A percentile compares a stretch with the other conserved stretches of the same genome.
Evolutionary conservation across 2,113 vertebrate species (phyloP).

Genomic region (Etheostoma spectabile): DNA sequence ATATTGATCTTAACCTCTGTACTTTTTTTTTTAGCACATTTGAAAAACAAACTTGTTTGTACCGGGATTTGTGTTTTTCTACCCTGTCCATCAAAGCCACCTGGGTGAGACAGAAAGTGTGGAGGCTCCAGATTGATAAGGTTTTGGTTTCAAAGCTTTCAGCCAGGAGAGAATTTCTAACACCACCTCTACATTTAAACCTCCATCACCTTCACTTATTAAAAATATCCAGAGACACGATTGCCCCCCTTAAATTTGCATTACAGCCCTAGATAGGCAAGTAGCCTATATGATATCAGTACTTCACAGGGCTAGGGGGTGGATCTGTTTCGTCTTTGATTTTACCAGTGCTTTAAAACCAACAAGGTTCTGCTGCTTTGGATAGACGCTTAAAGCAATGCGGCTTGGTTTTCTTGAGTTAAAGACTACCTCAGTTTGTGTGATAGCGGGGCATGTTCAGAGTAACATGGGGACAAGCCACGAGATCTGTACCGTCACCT

Average conservation of each 20-base stretch:
- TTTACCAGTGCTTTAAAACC: slow-evolving; percentile 49
- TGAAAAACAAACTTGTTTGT: slow-evolving; percentile 10
- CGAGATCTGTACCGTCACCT: slow-evolving; percentile 9
- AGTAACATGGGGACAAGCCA: slow-evolving; percentile 23
- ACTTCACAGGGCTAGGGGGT: slow-evolving; percentile 37
- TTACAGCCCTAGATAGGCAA: slow-evolving; percentile 46
- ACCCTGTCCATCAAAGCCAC: slow-evolving; percentile 37
- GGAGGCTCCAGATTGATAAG: slow-evolving; percentile 40
- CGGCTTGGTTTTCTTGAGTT: background rate
- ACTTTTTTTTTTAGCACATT: background rate
- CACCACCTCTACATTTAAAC: slow-evolving; percentile 34
- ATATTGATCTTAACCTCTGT: background rate
- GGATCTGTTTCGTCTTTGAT: slow-evolving; percentile 49
- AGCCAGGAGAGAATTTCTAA: slow-evolving; percentile 17
- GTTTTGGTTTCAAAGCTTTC: slow-evolving; percentile 55
- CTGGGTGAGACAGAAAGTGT: slow-evolving; percentile 25
- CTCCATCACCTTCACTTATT: slow-evolving; percentile 11
- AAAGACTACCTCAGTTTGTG: slow-evolving; percentile 22
- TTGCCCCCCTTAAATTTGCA: slow-evolving; percentile 43
- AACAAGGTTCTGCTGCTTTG: slow-evolving; percentile 25
- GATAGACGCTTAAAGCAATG: background rate
- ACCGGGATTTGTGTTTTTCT: slow-evolving; percentile 13
- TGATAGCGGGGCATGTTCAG: slow-evolving; percentile 15
- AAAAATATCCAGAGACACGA: slow-evolving; percentile 12
- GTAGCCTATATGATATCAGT: slow-evolving; percentile 15